These are phyloP conservation scores for Platichthys flesus DNA, from an alignment of 2,113 vertebrate genomes.

Conservation along the genomic window DNA sequence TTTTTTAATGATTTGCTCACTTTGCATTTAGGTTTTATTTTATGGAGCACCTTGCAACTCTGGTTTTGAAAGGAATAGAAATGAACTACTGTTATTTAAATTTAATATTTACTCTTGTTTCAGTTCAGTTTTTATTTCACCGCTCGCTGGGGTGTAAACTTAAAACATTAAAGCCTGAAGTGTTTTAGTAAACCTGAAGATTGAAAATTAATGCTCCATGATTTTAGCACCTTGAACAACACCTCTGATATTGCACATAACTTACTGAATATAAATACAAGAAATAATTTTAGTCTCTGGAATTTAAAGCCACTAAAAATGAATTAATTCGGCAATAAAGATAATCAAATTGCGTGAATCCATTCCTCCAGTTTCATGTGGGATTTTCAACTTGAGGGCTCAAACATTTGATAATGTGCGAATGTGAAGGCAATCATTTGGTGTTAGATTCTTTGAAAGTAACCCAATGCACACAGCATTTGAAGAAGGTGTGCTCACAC, in stretches of 20 bases:
- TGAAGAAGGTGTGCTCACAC: conserved; percentile 21
- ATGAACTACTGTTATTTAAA: neutral
- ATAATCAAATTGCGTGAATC: neutral
- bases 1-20: too few species aligned
- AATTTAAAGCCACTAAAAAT: neutral
- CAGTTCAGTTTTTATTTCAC: neutral
- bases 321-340: neutral
- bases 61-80: too few species aligned
- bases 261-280: neutral
- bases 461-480: conserved; percentile 1
- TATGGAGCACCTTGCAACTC: too few species aligned
- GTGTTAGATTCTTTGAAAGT: conserved; percentile 18
- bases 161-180: too few species aligned
- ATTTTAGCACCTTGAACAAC: neutral
- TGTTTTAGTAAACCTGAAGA: too few species aligned
- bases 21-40: too few species aligned
- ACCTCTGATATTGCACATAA: neutral
- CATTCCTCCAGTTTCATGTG: conserved; percentile 14
- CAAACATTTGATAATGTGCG: conserved; percentile 1
- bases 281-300: too few species aligned
- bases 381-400: conserved; percentile 8
- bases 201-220: neutral
- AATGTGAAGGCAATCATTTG: conserved; percentile 9
- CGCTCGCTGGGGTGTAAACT: too few species aligned
- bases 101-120: neutral